Conservation (phyloP, 2,888 invertebrate species). For the Sinopyrophorus schimmeli region DNA sequence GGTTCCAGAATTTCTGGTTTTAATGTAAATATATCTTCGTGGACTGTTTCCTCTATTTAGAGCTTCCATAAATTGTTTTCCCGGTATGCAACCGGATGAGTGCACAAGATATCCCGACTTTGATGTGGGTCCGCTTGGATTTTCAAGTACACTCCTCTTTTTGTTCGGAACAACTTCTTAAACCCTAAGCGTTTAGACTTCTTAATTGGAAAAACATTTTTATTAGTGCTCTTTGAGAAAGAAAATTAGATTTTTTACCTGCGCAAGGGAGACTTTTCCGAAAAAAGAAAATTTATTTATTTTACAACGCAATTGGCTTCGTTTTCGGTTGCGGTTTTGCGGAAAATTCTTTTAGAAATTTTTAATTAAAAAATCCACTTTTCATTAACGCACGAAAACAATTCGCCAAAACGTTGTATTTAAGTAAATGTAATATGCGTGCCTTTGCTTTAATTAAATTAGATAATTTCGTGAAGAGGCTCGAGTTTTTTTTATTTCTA, state of each 20-base stretch:
- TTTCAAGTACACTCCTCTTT: slow-evolving; percentile 4
- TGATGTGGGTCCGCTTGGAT: slow-evolving; percentile 17
- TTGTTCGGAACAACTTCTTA: slow-evolving; percentile 8
- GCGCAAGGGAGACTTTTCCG: background rate
- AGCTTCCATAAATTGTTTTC: slow-evolving; percentile 14
- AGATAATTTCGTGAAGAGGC: too few relatives aligned
- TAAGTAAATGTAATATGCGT: too few relatives aligned
- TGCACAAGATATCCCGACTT: slow-evolving; percentile 20
- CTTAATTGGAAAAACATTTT: slow-evolving; percentile 12
- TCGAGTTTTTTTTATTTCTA: too few relatives aligned
- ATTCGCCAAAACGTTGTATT: background rate
- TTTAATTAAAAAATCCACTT: background rate
- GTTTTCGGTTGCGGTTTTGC: background rate
- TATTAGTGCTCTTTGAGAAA: background rate
- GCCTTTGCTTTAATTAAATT: too few relatives aligned
- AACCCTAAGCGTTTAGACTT: slow-evolving; percentile 7
- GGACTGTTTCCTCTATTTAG: slow-evolving; percentile 15
- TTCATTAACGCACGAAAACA: background rate
- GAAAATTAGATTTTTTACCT: background rate
- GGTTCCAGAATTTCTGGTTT: slow-evolving; percentile 11
- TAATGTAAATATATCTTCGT: slow-evolving; percentile 10
- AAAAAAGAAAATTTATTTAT: background rate
- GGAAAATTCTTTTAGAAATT: too few relatives aligned
- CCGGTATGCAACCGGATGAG: slow-evolving; percentile 17
- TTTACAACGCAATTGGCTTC: background rate